A percentile compares a stretch with the other conserved stretches of the same genome.
Evolutionary conservation across 2,797 vertebrate genomes (phyloP).

Genomic region (Synanceia verrucosa): DNA sequence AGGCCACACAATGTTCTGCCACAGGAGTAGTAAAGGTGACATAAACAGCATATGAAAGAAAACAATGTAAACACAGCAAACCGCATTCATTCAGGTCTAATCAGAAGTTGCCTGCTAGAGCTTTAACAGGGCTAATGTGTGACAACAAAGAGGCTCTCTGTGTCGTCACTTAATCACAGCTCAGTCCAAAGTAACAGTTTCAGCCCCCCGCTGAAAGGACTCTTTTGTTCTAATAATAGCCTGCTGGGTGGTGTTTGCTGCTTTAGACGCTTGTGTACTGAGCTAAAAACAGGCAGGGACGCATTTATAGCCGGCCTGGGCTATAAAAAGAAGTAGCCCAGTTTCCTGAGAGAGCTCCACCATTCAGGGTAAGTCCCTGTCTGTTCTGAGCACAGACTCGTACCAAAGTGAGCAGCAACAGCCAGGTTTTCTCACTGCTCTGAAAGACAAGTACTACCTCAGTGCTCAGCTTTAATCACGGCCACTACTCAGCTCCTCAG

Average conservation of each 20-base stretch:
- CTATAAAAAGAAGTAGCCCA: constrained; percentile 62
- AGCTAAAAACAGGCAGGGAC: constrained; percentile 60
- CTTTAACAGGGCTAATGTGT: constrained; percentile 15
- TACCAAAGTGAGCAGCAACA: constrained; percentile 33
- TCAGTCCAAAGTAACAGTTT: constrained; percentile 38
- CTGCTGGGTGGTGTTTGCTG: constrained; percentile 22
- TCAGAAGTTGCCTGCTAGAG: background rate
- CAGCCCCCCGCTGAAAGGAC: constrained; percentile 40
- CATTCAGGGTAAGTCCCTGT: constrained; percentile 54
- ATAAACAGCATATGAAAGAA: background rate
- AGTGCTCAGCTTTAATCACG: background rate
- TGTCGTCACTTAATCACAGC: constrained; percentile 34
- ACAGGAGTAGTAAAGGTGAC: background rate
- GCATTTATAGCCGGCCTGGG: constrained; percentile 56
- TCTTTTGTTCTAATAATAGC: constrained; percentile 74
- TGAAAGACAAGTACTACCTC: constrained; percentile 5
- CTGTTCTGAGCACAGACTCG: constrained; percentile 53
- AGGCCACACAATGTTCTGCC: background rate
- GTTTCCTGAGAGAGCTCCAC: constrained; percentile 53
- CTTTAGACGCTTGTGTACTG: constrained; percentile 33
- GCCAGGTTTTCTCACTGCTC: constrained; percentile 22
- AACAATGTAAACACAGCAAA: constrained; percentile 25
- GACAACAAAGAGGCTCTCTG: constrained; percentile 19
- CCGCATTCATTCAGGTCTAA: background rate
- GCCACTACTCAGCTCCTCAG: background rate